Percentiles rank a stretch among this genome's conserved stretches.
These are phyloP conservation scores for Campoletis raptor DNA, from an alignment of 2,888 invertebrate genomes.

Conservation along the genomic window DNA sequence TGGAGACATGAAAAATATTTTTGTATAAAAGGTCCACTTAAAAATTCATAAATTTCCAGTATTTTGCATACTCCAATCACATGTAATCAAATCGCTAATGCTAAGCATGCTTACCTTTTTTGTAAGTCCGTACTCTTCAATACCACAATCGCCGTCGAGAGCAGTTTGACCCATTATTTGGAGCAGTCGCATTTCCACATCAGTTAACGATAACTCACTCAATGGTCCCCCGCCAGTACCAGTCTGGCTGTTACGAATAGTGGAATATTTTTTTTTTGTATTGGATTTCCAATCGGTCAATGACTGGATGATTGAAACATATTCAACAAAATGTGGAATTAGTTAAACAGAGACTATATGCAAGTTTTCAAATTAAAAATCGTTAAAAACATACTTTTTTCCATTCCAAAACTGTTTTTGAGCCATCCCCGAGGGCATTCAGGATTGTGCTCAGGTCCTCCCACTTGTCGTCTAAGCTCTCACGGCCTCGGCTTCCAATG, in stretches of 20 bases:
- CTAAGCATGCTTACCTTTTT: too few relatives aligned
- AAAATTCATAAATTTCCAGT: too few relatives aligned
- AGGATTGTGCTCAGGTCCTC: neutral
- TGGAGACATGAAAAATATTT: too few relatives aligned
- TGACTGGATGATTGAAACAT: slow-evolving; percentile 11
- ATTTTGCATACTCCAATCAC: too few relatives aligned
- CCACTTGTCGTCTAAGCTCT: slow-evolving; percentile 10
- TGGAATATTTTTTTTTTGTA: slow-evolving; percentile 23
- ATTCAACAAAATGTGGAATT: neutral
- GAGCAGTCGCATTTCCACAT: slow-evolving; percentile 22
- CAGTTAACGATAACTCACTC: neutral
- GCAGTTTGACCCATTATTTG: neutral
- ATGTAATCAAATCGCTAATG: too few relatives aligned
- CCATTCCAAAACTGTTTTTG: slow-evolving; percentile 22
- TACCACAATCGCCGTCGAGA: too few relatives aligned
- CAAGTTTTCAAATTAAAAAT: neutral
- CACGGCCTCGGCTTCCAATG: slow-evolving; percentile 10
- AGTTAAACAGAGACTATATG: neutral
- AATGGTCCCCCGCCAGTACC: slow-evolving; percentile 22
- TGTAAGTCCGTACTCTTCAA: too few relatives aligned
- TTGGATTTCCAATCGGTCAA: slow-evolving; percentile 29
- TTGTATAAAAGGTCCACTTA: too few relatives aligned
- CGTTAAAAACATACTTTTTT: slow-evolving; percentile 17
- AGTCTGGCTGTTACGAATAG: slow-evolving; percentile 6
- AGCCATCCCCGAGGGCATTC: slow-evolving; percentile 16